Evolutionary conservation across 2,797 vertebrate species (phyloP).

Genomic region (Periophthalmus magnuspinnatus): DNA sequence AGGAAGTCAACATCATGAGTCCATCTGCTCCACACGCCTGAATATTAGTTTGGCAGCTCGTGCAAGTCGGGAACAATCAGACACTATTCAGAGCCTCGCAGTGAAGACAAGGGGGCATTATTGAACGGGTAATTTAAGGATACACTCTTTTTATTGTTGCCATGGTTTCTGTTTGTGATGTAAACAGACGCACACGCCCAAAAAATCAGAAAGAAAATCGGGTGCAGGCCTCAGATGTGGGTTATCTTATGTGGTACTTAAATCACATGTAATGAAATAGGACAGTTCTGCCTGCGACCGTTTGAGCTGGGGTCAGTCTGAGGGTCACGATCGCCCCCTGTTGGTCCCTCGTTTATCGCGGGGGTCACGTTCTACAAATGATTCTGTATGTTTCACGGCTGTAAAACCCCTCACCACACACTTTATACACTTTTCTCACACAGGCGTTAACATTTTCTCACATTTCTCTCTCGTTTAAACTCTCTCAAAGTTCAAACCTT

Average conservation of each 20-base stretch:
- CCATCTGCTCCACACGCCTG: constrained; percentile 55
- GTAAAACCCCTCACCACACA: too few species aligned
- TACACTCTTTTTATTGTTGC: constrained; percentile 47
- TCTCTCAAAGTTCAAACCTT: too few species aligned
- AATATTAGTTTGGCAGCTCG: constrained; percentile 61
- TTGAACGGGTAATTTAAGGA: constrained; percentile 49
- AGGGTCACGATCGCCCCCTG: too few species aligned
- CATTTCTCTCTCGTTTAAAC: too few species aligned
- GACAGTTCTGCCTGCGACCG: too few species aligned
- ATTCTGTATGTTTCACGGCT: too few species aligned
- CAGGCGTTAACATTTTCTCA: too few species aligned
- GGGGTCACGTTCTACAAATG: too few species aligned
- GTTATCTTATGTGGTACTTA: constrained; percentile 5
- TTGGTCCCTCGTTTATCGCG: too few species aligned
- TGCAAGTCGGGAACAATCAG: constrained; percentile 64
- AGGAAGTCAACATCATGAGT: constrained; percentile 10
- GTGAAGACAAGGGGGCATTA: constrained; percentile 57
- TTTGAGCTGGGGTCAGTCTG: too few species aligned
- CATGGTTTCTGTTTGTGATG: constrained; percentile 56
- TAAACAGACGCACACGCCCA: constrained; percentile 58
- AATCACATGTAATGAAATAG: neutral
- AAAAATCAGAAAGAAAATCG: constrained; percentile 26
- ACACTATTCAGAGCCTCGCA: constrained; percentile 57
- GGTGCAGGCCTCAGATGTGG: constrained; percentile 13
- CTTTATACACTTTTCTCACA: too few species aligned